Conservation (phyloP, 2,797 vertebrate genomes). For the Ciconia nigra region DNA sequence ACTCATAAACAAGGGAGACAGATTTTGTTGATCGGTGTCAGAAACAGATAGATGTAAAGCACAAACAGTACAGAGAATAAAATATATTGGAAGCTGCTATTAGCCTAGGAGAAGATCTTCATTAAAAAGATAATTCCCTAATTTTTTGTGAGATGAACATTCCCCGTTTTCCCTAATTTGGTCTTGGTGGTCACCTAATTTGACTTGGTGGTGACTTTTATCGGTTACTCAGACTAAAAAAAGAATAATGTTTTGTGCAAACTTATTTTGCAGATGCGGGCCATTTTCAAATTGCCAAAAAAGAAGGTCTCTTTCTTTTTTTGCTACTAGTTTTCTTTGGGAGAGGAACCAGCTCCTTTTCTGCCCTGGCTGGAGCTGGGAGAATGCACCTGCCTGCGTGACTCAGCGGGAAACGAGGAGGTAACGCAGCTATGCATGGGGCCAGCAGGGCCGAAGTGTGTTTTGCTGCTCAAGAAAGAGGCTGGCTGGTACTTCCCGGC, state of each 20-base stretch:
- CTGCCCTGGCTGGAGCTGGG: not conserved
- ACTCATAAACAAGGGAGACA: not conserved
- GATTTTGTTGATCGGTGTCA: not conserved
- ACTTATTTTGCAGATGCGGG: not conserved
- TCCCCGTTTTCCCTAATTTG: not conserved
- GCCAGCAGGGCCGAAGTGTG: not conserved
- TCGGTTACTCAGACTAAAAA: not conserved
- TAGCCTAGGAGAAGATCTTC: not conserved
- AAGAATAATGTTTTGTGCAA: not conserved
- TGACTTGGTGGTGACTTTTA: not conserved
- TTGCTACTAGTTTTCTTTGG: not conserved
- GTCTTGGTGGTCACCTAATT: too few species aligned
- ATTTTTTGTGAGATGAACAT: not conserved
- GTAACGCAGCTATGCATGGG: rapidly evolving
- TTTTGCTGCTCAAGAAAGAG: not conserved
- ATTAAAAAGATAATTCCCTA: not conserved
- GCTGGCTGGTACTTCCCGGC: not conserved
- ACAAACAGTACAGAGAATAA: not conserved
- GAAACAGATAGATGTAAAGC: not conserved
- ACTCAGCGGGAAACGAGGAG: rapidly evolving
- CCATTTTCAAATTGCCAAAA: not conserved
- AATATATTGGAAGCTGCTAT: not conserved
- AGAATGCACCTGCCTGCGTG: not conserved
- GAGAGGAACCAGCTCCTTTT: not conserved
- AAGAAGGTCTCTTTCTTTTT: not conserved